Base-by-base conservation (phyloP, 2,113 vertebrate species). In the Parus major region DNA sequence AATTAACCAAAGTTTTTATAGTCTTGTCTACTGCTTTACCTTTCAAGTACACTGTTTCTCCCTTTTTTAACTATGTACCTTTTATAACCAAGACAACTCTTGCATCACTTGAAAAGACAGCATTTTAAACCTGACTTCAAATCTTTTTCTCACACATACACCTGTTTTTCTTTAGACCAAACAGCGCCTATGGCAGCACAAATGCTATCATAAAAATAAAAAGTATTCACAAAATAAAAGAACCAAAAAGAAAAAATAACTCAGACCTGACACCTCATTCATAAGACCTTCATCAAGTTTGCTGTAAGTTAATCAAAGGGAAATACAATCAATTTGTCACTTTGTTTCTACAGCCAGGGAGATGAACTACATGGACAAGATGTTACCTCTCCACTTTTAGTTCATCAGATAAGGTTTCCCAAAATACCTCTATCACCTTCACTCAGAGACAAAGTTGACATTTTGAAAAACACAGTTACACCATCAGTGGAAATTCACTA, bases 1-100 rank as follows among this genome's bases (percentile, higher is more conserved):
- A 96, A 97, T 96, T 91, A 97, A 90, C 22, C 76, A 69, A 88
- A 87, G 60, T 88, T 72, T 71, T 86, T 68, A 75, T 86, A 71
- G 68, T 93, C 59, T 41, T 35, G 71, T 95, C 82, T 46, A 53
- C 63, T 56, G 42, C 60, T 92, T 92, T 84, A 86, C 59, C 61
- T 90, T 94, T 82, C 7, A 1, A 60, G 78, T 46, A 85, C 10
- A 57, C 83, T 86, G 68, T 87, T 82, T 93, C 59, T 70, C 46
- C 15, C 19, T 65, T 80, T 69, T 91, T 82, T 69, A 96, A 80
- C 60, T 68, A 68, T 6, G 42, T 35, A 78, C 15, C 17, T 65
- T 78, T 85, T 68, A 64, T 41, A 81, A 72, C 23, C 61, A 64
- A 93, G 86, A 35, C 50, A 92, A 88, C 17, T 89, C 63, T 89